Evolutionary conservation across 2,113 vertebrate species (phyloP), one percentile per base, ranked within the genome.

Genomic region (Bostrychus sinensis): DNA sequence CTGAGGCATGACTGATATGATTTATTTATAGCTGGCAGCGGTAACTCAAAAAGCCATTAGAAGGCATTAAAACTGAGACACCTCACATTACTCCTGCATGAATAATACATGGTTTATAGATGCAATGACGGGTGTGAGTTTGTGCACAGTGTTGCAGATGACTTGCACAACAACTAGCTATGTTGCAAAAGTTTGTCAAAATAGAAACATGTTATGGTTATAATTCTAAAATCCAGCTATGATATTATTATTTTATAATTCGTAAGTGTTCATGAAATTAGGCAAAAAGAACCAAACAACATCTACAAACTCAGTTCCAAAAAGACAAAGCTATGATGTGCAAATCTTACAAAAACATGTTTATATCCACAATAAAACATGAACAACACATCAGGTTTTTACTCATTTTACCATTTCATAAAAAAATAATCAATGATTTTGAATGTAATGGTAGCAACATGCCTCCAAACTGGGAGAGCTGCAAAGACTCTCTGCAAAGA

Each of bases 11-110:
- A 86, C 75, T 84, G 38, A 77, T 70, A 87, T 88, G 57, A 89
- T 89, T 88, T 86, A 90, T 91, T 87, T 81, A 86, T 88, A 63
- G 70, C 66, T 69, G 75, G 62, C 75, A 77, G 77, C 45, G 26
- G 77, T 81, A 87, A 88, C 78, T 87, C 86, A 77, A 79, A 87
- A 87, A 86, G 72, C 87, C 87, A 90, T 90, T 90, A 89, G 77
- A 61, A 82, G 72, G 60, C 87, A 88, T 88, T 89, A 86, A 88
- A 88, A 85, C 3, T 19, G 88, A 91, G 89, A 88, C 87, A 75
- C 81, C 84, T 81, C 80, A 63, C 83, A 89, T 90, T 90, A 89
- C 79, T 86, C 79, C 53, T 30, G 64, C 75, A 89, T 88, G 71
- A 88, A 90, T 90, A 82, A 90, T 89, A 78, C 67, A 91, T 86